Conservation (phyloP, 2,113 vertebrate species). For the Eudyptes chrysolophus region DNA sequence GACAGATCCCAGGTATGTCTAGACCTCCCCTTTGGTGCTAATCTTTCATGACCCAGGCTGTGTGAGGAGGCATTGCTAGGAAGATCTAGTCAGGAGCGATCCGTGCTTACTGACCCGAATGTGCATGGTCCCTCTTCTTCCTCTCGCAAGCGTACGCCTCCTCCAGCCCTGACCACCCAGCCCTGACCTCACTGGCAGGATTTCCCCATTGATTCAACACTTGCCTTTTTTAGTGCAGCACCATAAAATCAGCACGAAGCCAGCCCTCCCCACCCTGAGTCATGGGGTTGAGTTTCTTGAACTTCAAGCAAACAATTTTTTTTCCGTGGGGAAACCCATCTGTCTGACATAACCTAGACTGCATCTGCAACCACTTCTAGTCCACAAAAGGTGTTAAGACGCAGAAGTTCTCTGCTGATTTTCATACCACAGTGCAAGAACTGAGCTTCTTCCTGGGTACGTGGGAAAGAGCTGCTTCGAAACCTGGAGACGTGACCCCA, state of each 20-base stretch:
- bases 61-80: not conserved
- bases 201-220: not conserved
- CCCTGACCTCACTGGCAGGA: not conserved
- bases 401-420: not conserved
- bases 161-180: not conserved
- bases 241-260: not conserved
- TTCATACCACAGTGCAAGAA: not conserved
- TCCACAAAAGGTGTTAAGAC: not conserved
- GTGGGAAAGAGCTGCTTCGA: not conserved
- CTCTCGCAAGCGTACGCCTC: rapidly evolving
- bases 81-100: not conserved
- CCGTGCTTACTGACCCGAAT: not conserved
- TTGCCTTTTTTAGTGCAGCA: not conserved
- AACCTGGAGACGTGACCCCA: not conserved
- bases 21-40: not conserved
- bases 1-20: not conserved
- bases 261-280: not conserved
- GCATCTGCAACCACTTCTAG: not conserved
- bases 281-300: not conserved
- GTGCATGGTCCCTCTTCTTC: not conserved
- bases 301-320: not conserved
- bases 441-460: not conserved
- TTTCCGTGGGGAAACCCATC: not conserved
- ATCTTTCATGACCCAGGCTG: not conserved
- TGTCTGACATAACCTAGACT: not conserved